Base-by-base conservation (phyloP, 2,797 vertebrate species). In the Remorina albescens region DNA sequence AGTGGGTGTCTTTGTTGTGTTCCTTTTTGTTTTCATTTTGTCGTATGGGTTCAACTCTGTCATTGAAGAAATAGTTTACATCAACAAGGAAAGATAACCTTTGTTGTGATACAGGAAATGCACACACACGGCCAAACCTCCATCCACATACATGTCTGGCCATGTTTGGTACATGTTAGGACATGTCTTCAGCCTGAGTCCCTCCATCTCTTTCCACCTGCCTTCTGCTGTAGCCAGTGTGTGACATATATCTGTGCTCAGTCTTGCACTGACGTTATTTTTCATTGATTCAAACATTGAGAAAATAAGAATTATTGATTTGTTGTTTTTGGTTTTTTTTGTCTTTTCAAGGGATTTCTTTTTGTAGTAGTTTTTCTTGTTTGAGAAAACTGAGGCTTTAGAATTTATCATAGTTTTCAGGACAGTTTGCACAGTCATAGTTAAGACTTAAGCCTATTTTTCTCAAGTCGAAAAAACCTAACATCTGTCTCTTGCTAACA, bases 141-240 rank as follows among this genome's bases (percentile, higher is more conserved):
- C 25, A 8, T 30, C 9, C 25, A 47, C 34, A 15, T 28, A 71
- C 78, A 76, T 82, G 83, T 74, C 30, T 1, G 51, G 1, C 63
- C 84, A 80, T 87, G 88, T 79, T 44, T 4, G 47, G 62, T 2
- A 67, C 85, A 76, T 88, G 89, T 82, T 49, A 4, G 54, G 60
- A 58, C 88, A 76, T 81, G 88, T 81, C 78, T 70, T 44, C 44
- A 77, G 18, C 54, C 34, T 65, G 39, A 9, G 7, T 39, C 59
- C 53, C 10, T 59, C 36, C 42, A 25, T 21, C 37, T 34, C 19
- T 58, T 6, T 58, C 37, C 36, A 5, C 58, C 41, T 32, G 6
- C 12, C 47, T 44, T 23, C 32, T 77, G 21, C 36, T 44, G 23
- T 23, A 49, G 3, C n/a, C n/a, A n/a, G 6, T 12, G 5, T 21